Evolutionary conservation across 2,888 invertebrate species (phyloP), one percentile per base, ranked within the genome.

Genomic region (Pocota personata): DNA sequence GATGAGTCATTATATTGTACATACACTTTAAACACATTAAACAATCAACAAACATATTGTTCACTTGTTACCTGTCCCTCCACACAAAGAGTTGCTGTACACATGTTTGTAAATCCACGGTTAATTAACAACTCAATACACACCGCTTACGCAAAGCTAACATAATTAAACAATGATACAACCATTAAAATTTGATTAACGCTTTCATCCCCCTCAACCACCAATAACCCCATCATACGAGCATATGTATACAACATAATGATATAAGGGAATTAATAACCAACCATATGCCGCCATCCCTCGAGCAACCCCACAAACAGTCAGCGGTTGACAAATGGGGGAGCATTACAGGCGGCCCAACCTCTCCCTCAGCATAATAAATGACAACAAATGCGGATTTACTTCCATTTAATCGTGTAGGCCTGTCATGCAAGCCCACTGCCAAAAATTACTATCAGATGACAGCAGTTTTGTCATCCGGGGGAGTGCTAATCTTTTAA

Each of bases 151-250:
- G 40, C 48, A 73, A 69, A 84, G 79, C 79, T 73, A 79, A 84
- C 84, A 84, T 71, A 79, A 75, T 84, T 84, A 84, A 84, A 84
- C 79, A 84, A 84, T 79, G 84, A 84, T 84, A 84, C 79, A 84
- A 64, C 75, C 73, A 84, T 84, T 84, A 84, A 79, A 79, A 84
- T 84, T 84, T 84, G 84, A 84, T 84, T 84, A 84, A 84, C 79
- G 75, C 62, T 69, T 40, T 27, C 62, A 57, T 67, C 58, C 72
- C 30, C 24, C 62, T 30, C 16, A 3, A n/a, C 7, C 60, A 37
- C 37, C 48, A 19, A 35, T 10, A 52, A 66, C 30, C 71, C 55
- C 71, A 35, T 48, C 52, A 35, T n/a, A n/a, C 2, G 16, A 55
- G 57, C 73, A 79, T 83, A 64, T 73, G 72, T 62, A n/a, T n/a